These are phyloP conservation scores for Selene dorsalis DNA, from an alignment of 2,797 vertebrate genomes.

Conservation along the genomic window DNA sequence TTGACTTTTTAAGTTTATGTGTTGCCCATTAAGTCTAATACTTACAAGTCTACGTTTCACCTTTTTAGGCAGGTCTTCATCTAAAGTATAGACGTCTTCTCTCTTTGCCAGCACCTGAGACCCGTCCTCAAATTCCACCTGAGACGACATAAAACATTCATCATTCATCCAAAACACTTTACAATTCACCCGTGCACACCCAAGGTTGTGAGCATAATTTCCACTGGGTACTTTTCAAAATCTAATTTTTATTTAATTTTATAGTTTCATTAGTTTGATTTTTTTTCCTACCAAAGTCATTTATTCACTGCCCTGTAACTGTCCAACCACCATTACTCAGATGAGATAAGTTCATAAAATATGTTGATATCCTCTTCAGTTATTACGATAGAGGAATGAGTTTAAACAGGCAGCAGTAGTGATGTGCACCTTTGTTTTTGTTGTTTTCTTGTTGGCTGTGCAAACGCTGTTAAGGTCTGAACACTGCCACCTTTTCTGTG, in stretches of 20 bases:
- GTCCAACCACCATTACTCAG: background rate
- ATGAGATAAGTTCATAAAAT: background rate
- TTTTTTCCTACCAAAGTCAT: background rate
- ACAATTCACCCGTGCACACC: background rate
- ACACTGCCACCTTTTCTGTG: background rate
- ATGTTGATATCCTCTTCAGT: background rate
- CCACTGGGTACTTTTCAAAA: background rate
- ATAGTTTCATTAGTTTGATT: background rate
- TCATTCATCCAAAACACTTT: background rate
- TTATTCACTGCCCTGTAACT: background rate
- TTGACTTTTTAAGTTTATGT: slow-evolving; percentile 23
- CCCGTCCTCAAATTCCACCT: slow-evolving; percentile 99
- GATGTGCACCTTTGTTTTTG: background rate
- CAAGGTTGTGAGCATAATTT: background rate
- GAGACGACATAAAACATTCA: slow-evolving; percentile 22
- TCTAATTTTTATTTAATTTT: background rate
- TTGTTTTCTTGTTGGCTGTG: background rate
- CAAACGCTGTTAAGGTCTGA: background rate
- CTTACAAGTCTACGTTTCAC: slow-evolving; percentile 98
- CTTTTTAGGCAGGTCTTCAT: slow-evolving; percentile 97
- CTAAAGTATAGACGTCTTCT: slow-evolving; percentile 95
- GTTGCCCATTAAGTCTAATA: slow-evolving; percentile 70
- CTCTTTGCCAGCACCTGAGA: slow-evolving; percentile 95
- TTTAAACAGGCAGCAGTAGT: background rate
- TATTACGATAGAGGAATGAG: background rate